Conservation (phyloP, 2,797 vertebrate species). For the Acrossocheilus wenchowensis region DNA sequence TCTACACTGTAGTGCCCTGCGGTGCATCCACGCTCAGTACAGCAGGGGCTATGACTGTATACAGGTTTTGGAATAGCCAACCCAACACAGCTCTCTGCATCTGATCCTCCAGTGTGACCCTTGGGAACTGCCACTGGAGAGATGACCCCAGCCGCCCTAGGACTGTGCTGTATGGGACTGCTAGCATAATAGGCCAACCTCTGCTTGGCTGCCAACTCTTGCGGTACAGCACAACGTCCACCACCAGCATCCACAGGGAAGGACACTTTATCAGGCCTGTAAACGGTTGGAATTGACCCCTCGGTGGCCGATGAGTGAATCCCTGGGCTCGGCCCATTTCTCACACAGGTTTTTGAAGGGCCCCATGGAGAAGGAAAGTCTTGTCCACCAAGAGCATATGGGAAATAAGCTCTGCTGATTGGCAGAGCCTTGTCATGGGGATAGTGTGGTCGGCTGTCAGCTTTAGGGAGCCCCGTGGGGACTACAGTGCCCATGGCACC, state of each 20-base stretch:
- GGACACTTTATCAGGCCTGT: conserved; percentile 71
- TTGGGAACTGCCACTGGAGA: conserved; percentile 63
- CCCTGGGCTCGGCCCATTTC: conserved; percentile 66
- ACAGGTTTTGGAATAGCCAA: conserved; percentile 86
- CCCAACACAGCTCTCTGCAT: conserved; percentile 66
- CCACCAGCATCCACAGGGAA: conserved; percentile 69
- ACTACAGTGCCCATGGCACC: conserved; percentile 50
- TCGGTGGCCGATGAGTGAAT: conserved; percentile 71
- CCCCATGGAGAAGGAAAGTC: conserved; percentile 75
- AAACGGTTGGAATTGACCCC: conserved; percentile 63
- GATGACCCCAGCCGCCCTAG: conserved; percentile 56
- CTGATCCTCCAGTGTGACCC: conserved; percentile 57
- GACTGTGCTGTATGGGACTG: conserved; percentile 67
- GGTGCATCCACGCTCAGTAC: conserved; percentile 73
- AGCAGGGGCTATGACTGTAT: conserved; percentile 83
- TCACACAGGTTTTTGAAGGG: conserved; percentile 64
- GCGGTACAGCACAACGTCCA: conserved; percentile 62
- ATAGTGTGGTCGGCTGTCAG: conserved; percentile 66
- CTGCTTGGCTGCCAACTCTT: conserved; percentile 68
- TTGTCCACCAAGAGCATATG: conserved; percentile 75
- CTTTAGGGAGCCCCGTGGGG: conserved; percentile 66
- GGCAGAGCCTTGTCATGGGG: conserved; percentile 69
- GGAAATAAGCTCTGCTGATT: conserved; percentile 82
- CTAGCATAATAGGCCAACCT: conserved; percentile 71
- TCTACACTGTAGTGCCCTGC: conserved; percentile 74